phyloP scores from a whole-genome alignment of 2,888 invertebrate genomes.

The Caenorhabditis sulstoni region DNA sequence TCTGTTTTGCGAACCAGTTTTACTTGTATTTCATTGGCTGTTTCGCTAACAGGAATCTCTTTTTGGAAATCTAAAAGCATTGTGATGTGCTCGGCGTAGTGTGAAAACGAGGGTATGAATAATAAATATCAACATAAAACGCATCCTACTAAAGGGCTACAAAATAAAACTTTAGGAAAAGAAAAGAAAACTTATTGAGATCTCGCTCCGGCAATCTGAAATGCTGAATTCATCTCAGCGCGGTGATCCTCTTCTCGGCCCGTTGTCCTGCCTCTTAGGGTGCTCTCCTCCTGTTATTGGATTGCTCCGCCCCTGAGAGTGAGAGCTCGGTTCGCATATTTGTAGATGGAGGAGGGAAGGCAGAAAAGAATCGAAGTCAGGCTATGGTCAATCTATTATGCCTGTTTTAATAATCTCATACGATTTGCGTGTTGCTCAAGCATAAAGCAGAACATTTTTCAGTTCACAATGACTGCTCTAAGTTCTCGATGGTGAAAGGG shows the following conservation, averaged over 20 bases:
- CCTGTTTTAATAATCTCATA: slow-evolving; percentile 62
- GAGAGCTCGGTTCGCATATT: slow-evolving; percentile 36
- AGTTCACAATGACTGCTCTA: slow-evolving; percentile 9
- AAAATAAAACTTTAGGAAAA: not conserved
- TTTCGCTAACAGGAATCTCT: slow-evolving; percentile 15
- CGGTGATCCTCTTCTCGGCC: slow-evolving; percentile 34
- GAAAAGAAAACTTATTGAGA: slow-evolving; percentile 8
- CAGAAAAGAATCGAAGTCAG: slow-evolving; percentile 28
- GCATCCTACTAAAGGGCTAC: slow-evolving; percentile 10
- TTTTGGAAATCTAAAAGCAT: slow-evolving; percentile 8
- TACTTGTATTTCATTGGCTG: not conserved
- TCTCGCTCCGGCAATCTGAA: slow-evolving; percentile 24
- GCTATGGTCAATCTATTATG: slow-evolving; percentile 60
- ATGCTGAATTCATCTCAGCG: slow-evolving; percentile 33
- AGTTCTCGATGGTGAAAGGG: slow-evolving; percentile 9
- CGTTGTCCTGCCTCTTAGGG: slow-evolving; percentile 43
- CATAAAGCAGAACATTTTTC: slow-evolving; percentile 50
- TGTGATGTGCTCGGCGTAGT: slow-evolving; percentile 54
- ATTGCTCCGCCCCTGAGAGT: slow-evolving; percentile 43
- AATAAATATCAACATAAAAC: slow-evolving; percentile 50
- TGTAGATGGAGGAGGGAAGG: slow-evolving; percentile 31
- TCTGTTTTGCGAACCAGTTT: not conserved
- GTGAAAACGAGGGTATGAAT: slow-evolving; percentile 57
- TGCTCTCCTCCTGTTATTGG: slow-evolving; percentile 46
- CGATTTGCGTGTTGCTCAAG: slow-evolving; percentile 47